Percentiles rank a stretch among this genome's conserved stretches.
Conservation (phyloP, 2,888 invertebrate genomes). For the Willowsia nigromaculata region DNA sequence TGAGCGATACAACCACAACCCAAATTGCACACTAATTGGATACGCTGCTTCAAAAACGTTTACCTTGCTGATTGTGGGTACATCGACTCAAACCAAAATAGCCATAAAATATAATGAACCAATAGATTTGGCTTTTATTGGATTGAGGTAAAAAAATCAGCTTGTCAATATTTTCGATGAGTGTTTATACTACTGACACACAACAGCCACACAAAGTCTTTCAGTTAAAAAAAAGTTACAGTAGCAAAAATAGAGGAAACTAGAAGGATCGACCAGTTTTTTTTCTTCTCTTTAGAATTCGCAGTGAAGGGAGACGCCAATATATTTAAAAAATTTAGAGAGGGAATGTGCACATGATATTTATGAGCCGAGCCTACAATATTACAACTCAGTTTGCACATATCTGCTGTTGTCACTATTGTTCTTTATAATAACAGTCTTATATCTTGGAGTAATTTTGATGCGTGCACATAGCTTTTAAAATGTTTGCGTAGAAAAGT, state of each 20-base stretch:
- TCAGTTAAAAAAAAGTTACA: not conserved
- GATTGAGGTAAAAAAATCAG: conserved; percentile 30
- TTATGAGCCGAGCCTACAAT: not conserved
- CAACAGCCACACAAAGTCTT: not conserved
- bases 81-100: not conserved
- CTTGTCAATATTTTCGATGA: not conserved
- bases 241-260: conserved; percentile 6
- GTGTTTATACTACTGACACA: not conserved
- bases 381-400: not conserved
- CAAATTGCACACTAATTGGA: conserved; percentile 36
- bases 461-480: conserved; percentile 30
- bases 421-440: not conserved
- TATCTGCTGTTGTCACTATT: not conserved
- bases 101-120: conserved; percentile 64
- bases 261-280: not conserved
- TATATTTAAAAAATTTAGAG: not conserved
- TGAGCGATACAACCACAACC: not conserved
- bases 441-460: conserved; percentile 14
- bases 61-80: not conserved
- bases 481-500: conserved; percentile 44
- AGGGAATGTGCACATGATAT: not conserved
- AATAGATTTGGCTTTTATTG: conserved; percentile 33
- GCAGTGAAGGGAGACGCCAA: not conserved
- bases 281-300: not conserved
- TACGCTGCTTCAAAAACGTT: not conserved